Evolutionary conservation across 2,888 invertebrate species (phyloP).

Genomic region (Prenolepis imparis): DNA sequence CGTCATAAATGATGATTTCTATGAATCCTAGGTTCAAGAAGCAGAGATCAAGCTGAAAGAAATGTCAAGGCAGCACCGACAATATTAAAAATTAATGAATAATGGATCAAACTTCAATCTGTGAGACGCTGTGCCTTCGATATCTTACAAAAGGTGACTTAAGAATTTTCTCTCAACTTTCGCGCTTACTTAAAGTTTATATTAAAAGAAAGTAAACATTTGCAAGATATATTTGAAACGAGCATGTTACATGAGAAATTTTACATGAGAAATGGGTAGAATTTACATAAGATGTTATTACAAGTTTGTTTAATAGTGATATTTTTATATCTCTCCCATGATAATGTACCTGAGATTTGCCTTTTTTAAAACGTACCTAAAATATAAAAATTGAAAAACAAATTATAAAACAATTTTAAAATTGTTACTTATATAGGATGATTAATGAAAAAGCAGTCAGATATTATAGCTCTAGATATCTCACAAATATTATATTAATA

Average conservation of each 20-base stretch:
- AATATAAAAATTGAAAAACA: neutral
- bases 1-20: neutral
- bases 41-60: neutral
- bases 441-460: neutral
- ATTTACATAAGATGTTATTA: neutral
- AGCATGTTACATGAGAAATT: neutral
- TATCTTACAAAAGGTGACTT: neutral
- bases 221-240: neutral
- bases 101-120: neutral
- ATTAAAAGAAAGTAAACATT: neutral
- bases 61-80: neutral
- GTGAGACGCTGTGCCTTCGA: neutral
- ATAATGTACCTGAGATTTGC: neutral
- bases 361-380: neutral
- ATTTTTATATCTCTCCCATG: neutral
- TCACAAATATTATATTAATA: neutral
- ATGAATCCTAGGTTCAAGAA: neutral
- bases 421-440: neutral
- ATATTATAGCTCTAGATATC: neutral
- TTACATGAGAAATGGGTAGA: neutral
- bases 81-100: neutral
- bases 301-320: neutral
- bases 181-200: neutral
- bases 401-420: neutral
- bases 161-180: neutral